phyloP scores from a whole-genome alignment of 2,113 vertebrate genomes.

The Fukomys damarensis region DNA sequence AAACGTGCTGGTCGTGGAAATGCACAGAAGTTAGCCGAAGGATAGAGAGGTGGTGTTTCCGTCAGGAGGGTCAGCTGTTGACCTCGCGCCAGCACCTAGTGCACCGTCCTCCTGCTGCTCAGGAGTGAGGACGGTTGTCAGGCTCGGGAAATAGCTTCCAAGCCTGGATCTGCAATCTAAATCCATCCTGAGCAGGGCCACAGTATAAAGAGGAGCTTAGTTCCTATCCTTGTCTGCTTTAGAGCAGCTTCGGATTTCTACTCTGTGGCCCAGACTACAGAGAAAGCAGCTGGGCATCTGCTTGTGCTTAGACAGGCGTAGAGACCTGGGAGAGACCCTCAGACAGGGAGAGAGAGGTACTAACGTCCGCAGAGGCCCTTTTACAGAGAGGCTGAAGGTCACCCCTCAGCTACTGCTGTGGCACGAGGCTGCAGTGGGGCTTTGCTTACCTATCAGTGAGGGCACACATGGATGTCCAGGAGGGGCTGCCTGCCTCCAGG shows the following conservation, averaged over 20 bases:
- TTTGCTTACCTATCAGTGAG: neutral
- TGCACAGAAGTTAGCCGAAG: neutral
- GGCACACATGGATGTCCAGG: neutral
- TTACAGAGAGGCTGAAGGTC: neutral
- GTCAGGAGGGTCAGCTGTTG: fast-evolving
- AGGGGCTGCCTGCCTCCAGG: fast-evolving
- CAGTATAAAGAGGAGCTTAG: neutral
- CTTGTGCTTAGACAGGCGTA: neutral
- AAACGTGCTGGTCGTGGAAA: neutral
- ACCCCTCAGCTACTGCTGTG: neutral
- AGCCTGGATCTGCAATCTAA: neutral
- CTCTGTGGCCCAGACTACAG: fast-evolving
- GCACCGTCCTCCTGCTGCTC: neutral
- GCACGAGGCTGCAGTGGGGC: neutral
- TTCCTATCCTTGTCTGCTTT: neutral
- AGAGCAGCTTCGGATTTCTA: neutral
- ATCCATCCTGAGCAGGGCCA: neutral
- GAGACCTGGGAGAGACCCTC: neutral
- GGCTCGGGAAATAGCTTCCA: neutral
- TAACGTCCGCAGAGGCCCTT: neutral
- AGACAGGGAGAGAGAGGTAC: fast-evolving
- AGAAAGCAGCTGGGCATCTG: neutral
- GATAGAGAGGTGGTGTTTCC: neutral
- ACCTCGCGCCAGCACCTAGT: fast-evolving
- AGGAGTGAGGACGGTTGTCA: neutral